Evolutionary conservation across 2,888 invertebrate genomes (phyloP), one percentile per base, ranked within the genome.

Genomic region (Synanthedon andrenaeformis): DNA sequence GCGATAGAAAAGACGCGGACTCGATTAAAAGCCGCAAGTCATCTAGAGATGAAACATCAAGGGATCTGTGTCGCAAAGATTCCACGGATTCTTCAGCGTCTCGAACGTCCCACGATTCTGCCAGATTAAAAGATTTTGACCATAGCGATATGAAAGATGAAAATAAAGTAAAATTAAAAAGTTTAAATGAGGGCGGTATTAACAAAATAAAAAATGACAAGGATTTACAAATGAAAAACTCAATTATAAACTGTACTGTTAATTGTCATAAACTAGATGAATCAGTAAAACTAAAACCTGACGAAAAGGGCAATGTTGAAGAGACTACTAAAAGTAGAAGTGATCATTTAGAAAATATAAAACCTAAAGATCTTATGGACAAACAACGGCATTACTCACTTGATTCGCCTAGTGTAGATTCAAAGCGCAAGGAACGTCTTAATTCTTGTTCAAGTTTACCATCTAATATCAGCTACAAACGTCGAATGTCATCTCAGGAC

Each of bases 401-500:
- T 13, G 88, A 88, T 67, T 88, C 88, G 4, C 80, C 81, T 8
- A 77, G 66, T 61, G 59, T 80, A 53, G 88, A 88, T 55, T 72
- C 75, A 35, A 90, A 90, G 72, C 78, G 90, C 49, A 91, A 91
- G 74, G 91, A 91, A 66, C 84, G 91, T 50, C 82, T 90, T 55
- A 91, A 89, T 72, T 88, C 88, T 1, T 84, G 83, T 70, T 88
- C 88, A 45, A 90, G 90, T 72, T 78, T 91, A 61, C 91, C 92
- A 4, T 90, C 91, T 3, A 89, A 89, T 56, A 89, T 92, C 41
- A 90, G 92, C 1, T 84, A 89, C 55, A 95, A 95, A 76, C 89
- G 95, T 52, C 89, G 95, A 56, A 90, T 94, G 67, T 94, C 94
- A 59, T 93, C 93, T 1, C 94, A 95, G 71, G 95, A 95, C 56